phyloP scores from a whole-genome alignment of 2,888 invertebrate species.

The Kuschelorhynchus macadamiae region DNA sequence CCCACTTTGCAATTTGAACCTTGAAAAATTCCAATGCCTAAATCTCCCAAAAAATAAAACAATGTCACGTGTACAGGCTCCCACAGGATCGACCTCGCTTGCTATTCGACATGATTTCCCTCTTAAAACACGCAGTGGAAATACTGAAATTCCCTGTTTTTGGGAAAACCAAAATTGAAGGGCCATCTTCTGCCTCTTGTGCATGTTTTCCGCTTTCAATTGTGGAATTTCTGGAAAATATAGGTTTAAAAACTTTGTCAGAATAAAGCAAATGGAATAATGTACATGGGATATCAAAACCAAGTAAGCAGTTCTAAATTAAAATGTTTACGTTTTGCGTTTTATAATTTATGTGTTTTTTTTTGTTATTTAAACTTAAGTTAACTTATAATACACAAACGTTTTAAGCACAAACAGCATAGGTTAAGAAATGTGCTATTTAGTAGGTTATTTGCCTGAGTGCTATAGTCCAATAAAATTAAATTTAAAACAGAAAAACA shows the following conservation, averaged over 20 bases:
- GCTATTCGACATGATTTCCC: conserved; percentile 68
- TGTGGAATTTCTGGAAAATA: conserved; percentile 15
- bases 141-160: conserved; percentile 23
- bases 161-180: conserved; percentile 28
- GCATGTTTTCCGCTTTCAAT: conserved; percentile 11
- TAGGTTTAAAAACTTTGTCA: conserved; percentile 6
- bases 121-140: conserved; percentile 62
- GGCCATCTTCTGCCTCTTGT: conserved; percentile 24
- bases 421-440: no score
- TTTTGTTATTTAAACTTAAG: no score
- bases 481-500: no score
- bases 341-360: no score
- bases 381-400: no score
- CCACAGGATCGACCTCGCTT: conserved; percentile 66
- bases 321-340: no score
- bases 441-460: no score
- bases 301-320: background rate
- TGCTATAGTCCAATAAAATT: no score
- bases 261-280: conserved; percentile 16
- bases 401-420: no score
- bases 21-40: conserved; percentile 12
- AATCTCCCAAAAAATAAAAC: conserved; percentile 27
- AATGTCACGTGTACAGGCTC: conserved; percentile 66
- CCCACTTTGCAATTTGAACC: background rate
- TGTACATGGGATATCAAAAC: background rate